Conservation (phyloP, 1,140 invertebrate genomes). For the Elysia chlorotica region DNA sequence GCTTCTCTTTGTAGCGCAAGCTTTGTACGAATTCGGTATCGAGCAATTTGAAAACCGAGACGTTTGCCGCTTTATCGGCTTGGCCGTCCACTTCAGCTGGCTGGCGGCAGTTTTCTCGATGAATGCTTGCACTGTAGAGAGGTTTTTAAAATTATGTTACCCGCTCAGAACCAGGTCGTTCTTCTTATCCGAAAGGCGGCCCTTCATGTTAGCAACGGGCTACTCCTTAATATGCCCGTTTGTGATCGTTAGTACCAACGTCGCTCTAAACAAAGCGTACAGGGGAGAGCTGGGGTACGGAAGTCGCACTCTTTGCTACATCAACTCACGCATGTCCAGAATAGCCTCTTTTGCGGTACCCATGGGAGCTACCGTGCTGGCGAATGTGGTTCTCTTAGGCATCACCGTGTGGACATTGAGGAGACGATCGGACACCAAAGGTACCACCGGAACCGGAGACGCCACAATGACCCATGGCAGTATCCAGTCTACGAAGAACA, state of each 20-base stretch:
- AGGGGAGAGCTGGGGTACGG: not conserved
- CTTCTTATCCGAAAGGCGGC: not conserved
- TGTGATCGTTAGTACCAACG: not conserved
- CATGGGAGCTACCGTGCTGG: not conserved
- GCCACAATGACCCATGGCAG: too few species aligned
- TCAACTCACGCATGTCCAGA: not conserved
- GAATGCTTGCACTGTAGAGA: not conserved
- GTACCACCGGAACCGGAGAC: too few species aligned
- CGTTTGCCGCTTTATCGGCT: not conserved
- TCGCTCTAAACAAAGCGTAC: not conserved
- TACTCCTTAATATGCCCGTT: not conserved
- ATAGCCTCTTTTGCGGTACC: not conserved
- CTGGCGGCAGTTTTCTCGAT: not conserved
- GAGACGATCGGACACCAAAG: too few species aligned
- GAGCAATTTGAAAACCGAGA: not conserved
- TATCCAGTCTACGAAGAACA: not conserved
- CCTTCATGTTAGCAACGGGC: not conserved
- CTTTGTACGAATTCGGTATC: not conserved
- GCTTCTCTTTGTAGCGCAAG: not conserved
- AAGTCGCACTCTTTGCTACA: not conserved
- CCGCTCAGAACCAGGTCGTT: not conserved
- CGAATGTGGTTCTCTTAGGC: not conserved
- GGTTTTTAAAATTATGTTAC: not conserved
- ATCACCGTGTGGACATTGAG: not conserved
- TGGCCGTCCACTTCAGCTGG: not conserved